Evolutionary conservation across 2,888 invertebrate genomes (phyloP).

Genomic region (Synanthedon andrenaeformis): DNA sequence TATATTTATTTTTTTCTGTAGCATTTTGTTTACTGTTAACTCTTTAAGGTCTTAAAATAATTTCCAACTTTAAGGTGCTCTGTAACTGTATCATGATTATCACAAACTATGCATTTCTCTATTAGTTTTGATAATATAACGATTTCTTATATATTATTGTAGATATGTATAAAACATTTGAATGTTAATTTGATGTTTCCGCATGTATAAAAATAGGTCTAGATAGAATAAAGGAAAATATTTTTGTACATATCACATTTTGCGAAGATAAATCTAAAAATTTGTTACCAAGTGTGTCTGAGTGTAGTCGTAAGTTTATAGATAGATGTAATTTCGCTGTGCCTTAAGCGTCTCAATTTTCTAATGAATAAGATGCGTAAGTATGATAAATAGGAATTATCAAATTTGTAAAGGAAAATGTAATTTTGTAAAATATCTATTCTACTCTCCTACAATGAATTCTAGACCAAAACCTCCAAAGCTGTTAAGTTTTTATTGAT

Average conservation of each 20-base stretch:
- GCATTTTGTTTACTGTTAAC: conserved; percentile 8
- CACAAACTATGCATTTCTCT: conserved; percentile 21
- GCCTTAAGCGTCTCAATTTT: conserved; percentile 70
- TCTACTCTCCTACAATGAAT: conserved; percentile 16
- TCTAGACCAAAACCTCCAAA: conserved; percentile 22
- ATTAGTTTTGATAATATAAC: not conserved
- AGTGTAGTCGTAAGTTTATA: conserved; percentile 19
- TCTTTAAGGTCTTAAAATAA: not conserved
- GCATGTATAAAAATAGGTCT: conserved; percentile 7
- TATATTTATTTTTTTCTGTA: conserved; percentile 15
- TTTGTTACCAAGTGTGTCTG: conserved; percentile 63
- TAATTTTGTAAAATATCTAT: conserved; percentile 30
- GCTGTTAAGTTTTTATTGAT: not conserved
- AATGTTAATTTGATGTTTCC: not conserved
- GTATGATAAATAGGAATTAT: not conserved
- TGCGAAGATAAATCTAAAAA: conserved; percentile 40
- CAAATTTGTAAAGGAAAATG: not conserved
- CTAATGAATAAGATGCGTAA: conserved; percentile 14
- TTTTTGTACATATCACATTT: conserved; percentile 70
- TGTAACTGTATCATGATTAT: conserved; percentile 10
- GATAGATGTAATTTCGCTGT: conserved; percentile 64
- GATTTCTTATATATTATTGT: too few relatives aligned
- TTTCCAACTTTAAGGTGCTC: conserved; percentile 6
- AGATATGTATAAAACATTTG: not conserved
- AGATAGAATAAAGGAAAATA: conserved; percentile 47